Evolutionary conservation across 2,797 vertebrate species (phyloP), one percentile per base, ranked within the genome.

Genomic region (Pelodytes ibericus): DNA sequence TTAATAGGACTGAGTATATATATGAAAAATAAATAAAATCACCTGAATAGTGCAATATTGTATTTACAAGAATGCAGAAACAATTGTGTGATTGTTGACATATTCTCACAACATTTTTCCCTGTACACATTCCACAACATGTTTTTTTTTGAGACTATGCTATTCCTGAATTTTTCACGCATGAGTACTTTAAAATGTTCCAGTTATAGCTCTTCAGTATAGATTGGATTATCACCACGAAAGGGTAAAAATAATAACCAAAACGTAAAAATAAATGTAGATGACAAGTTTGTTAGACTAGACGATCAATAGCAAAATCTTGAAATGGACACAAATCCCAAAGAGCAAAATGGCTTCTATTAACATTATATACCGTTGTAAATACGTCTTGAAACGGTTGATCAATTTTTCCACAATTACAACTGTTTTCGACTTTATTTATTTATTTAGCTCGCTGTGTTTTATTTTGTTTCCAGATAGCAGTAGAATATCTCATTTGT

Each of bases 351-450:
- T 3, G 25, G 20, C 16, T 73, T 22, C 60, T 66, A 69, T 82
- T 79, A 72, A 8, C 71, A 26, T 73, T 76, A 73, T 25, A 41
- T 39, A 30, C 26, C 26, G 71, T 4, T 31, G 60, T 20, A 39
- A 29, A 9, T 67, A 3, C 30, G 22, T 72, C 56, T 80, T 71
- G 39, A 61, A 64, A 82, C 81, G 79, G 81, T 79, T 29, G 75
- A 41, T 25, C 20, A 71, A 16, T 56, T 83, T 74, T 69, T 31
- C n/a, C 29, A 47, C 71, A 51, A 33, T 31, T 30, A 25, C 26
- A 59, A 15, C 15, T 60, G 53, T 56, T 80, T 51, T n/a, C n/a
- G 18, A 6, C 33, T 5, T 36, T 36, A 36, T 36, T 6, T 36
- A 6, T 36, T 36, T 44, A 13, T 44, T 44, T 44, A 10, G 41